phyloP scores from a whole-genome alignment of 2,888 invertebrate genomes.

The Tillus elongatus region DNA sequence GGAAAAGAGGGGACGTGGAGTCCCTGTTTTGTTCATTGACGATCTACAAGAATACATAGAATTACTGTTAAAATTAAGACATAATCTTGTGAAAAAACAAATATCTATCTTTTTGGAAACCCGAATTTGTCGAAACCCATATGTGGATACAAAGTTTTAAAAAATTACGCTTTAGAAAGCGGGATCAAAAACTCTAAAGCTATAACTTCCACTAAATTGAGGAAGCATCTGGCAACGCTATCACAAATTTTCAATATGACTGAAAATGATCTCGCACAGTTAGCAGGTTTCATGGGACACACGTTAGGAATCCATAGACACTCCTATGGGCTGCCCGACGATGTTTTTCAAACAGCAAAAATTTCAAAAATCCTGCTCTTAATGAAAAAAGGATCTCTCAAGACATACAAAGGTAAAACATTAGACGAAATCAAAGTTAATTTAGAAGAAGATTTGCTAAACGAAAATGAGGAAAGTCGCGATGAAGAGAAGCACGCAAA shows the following conservation, averaged over 20 bases:
- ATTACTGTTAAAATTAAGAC: slow-evolving; percentile 14
- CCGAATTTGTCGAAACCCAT: slow-evolving; percentile 15
- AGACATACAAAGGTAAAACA: slow-evolving; percentile 17
- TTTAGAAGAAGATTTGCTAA: slow-evolving; percentile 15
- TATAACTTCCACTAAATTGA: slow-evolving; percentile 19
- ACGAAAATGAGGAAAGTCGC: slow-evolving; percentile 5
- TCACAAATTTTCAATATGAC: slow-evolving; percentile 22
- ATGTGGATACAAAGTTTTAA: slow-evolving; percentile 21
- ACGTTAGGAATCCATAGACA: slow-evolving; percentile 18
- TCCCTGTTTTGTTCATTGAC: slow-evolving; percentile 23
- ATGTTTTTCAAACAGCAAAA: slow-evolving; percentile 17
- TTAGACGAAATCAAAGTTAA: slow-evolving; percentile 18
- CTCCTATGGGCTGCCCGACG: slow-evolving; percentile 18
- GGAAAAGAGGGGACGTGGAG: slow-evolving; percentile 21
- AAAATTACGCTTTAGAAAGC: slow-evolving; percentile 19
- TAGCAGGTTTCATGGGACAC: slow-evolving; percentile 24
- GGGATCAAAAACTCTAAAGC: slow-evolving; percentile 18
- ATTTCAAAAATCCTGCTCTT: slow-evolving; percentile 16
- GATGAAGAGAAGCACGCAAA: neutral
- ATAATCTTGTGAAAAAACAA: slow-evolving; percentile 15
- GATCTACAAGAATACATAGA: slow-evolving; percentile 23
- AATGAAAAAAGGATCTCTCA: slow-evolving; percentile 17
- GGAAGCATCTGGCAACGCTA: slow-evolving; percentile 24
- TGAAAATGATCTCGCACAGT: slow-evolving; percentile 22
- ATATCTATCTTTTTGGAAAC: slow-evolving; percentile 19